Conservation (phyloP, 2,888 invertebrate genomes). For the Plemyria rubiginata region DNA sequence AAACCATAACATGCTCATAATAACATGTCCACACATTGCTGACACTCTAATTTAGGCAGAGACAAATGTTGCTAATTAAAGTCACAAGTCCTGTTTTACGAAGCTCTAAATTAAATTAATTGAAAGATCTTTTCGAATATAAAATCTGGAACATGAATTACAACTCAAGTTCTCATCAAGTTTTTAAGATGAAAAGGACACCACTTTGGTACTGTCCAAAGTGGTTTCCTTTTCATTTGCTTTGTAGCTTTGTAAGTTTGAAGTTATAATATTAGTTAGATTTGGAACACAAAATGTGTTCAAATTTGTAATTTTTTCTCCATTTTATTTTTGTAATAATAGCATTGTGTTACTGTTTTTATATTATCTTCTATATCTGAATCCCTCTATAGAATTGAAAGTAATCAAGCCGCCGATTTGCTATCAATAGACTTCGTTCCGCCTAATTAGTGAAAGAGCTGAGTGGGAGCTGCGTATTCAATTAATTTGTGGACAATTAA, state of each 20-base stretch:
- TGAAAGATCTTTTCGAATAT: conserved; percentile 23
- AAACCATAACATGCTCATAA: conserved; percentile 17
- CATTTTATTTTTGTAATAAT: no score
- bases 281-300: no score
- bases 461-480: conserved; percentile 33
- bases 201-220: background rate
- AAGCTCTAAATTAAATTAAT: conserved; percentile 28
- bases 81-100: conserved; percentile 40
- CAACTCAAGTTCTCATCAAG: conserved; percentile 26
- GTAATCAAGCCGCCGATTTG: conserved; percentile 49
- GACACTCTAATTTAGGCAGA: conserved; percentile 42
- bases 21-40: conserved; percentile 28
- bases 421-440: conserved; percentile 47
- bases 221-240: no score
- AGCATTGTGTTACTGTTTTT: background rate
- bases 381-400: conserved; percentile 40
- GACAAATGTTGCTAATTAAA: conserved; percentile 47
- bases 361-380: conserved; percentile 25
- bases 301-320: no score
- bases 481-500: background rate
- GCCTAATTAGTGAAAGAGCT: conserved; percentile 55
- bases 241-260: background rate
- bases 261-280: no score
- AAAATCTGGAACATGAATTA: conserved; percentile 25
- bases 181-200: conserved; percentile 10